Conservation (phyloP, 2,113 vertebrate species). For the Syngnathus floridae region DNA sequence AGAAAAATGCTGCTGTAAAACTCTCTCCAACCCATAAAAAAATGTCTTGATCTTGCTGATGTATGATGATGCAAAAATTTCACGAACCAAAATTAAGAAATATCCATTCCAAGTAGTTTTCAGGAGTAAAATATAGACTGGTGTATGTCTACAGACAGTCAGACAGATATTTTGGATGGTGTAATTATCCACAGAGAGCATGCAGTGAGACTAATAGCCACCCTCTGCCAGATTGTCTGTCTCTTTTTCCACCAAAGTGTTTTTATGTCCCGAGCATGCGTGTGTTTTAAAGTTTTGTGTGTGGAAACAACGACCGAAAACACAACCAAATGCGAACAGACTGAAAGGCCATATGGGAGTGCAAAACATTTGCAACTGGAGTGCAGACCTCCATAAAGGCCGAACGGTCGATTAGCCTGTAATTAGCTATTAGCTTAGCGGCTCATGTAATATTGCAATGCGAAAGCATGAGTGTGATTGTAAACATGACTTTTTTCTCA, state of each 20-base stretch:
- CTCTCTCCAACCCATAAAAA: not conserved
- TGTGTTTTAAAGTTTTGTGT: conserved; percentile 16
- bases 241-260: conserved; percentile 15
- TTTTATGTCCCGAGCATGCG: conserved; percentile 15
- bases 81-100: not conserved
- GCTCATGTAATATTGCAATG: not conserved
- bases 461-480: not conserved
- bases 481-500: not conserved
- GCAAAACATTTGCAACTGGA: not conserved
- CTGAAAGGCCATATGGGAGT: not conserved
- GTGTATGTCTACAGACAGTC: not conserved
- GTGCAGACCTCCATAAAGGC: not conserved
- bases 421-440: not conserved
- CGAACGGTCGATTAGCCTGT: not conserved
- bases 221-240: conserved; percentile 7
- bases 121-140: not conserved
- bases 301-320: not conserved
- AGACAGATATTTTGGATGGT: conserved; percentile 6
- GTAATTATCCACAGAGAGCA: conserved; percentile 17
- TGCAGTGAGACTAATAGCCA: conserved; percentile 30
- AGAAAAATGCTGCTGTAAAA: not conserved
- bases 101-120: not conserved
- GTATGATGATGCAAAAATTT: not conserved
- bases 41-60: not conserved
- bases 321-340: not conserved